Conservation (phyloP, 2,888 invertebrate genomes). For the Neoascia interrupta region DNA sequence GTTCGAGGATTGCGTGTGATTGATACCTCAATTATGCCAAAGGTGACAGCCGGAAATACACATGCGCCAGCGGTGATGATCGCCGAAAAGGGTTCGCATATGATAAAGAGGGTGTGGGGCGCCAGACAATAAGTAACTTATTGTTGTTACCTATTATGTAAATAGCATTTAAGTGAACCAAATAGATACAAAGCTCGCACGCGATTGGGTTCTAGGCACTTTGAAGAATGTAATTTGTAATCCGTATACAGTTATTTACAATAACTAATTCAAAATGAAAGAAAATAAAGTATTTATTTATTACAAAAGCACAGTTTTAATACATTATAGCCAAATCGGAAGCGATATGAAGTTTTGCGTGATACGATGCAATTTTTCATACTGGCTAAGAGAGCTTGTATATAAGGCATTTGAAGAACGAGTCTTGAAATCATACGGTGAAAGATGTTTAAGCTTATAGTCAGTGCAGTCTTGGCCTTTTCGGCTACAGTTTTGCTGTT, state of each 20-base stretch:
- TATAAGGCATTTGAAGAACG: slow-evolving; percentile 9
- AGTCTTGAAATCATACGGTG: neutral
- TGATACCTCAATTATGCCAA: slow-evolving; percentile 90
- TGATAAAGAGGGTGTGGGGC: slow-evolving; percentile 79
- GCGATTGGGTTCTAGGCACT: slow-evolving; percentile 52
- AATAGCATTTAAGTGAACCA: slow-evolving; percentile 60
- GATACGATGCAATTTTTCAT: neutral
- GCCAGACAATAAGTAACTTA: slow-evolving; percentile 72
- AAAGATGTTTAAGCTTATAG: too few species aligned
- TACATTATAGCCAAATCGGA: slow-evolving; percentile 22
- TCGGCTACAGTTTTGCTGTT: neutral
- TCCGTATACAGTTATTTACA: too few species aligned
- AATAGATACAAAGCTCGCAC: slow-evolving; percentile 42
- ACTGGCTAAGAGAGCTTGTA: neutral
- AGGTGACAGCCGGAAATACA: slow-evolving; percentile 88
- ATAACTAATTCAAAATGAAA: slow-evolving; percentile 65
- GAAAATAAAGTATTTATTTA: slow-evolving; percentile 58
- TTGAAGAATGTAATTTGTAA: slow-evolving; percentile 55
- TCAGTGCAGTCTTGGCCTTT: too few species aligned
- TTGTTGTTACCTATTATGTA: slow-evolving; percentile 38
- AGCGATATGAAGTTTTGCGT: slow-evolving; percentile 2
- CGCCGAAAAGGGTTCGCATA: slow-evolving; percentile 84
- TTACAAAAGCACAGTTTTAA: slow-evolving; percentile 26
- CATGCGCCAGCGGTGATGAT: slow-evolving; percentile 90
- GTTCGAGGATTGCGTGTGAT: slow-evolving; percentile 85